Evolutionary conservation across 1,140 invertebrate genomes (phyloP), one percentile per base, ranked within the genome.

Genomic region (Drosophila truncata): DNA sequence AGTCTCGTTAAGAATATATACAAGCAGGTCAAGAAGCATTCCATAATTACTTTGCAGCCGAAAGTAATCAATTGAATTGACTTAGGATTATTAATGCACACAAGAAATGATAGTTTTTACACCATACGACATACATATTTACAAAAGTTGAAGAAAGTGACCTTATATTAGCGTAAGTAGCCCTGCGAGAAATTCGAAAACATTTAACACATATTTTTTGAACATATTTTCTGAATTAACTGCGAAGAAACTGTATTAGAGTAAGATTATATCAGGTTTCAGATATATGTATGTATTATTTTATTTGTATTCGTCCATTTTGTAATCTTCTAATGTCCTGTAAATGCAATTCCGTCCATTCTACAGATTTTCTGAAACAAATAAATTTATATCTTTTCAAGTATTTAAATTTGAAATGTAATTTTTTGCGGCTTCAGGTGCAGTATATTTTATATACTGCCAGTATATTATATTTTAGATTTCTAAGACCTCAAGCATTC

Each of bases 161-260:
- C 85, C 85, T 90, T 90, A 90, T 90, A 90, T 80, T 64, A 71
- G 72, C 61, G 44, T 90, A 90, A 90, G 85, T 82, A 82, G 58
- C 70, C 52, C 75, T 82, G 50, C 44, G 63, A 58, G 55, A 39
- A 57, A 58, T 78, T 58, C 50, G 54, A 44, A 55, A 63, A 71
- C 49, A 62, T 71, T 85, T 71, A 60, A 59, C 65, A 84, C 62
- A 57, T 71, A 66, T 67, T 61, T 84, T 81, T 72, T 58, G 50
- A 80, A 23, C 16, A 54, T 57, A 69, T 60, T 74, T 78, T 61
- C 52, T 37, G 16, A 72, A 55, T 47, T 60, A 75, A 29, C 70
- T 66, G 57, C 62, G 65, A 81, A 85, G 29, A 16, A 59, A 27
- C 27, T 74, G 7, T 63, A 72, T 47, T 69, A 54, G 20, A 73